Evolutionary conservation across 2,888 invertebrate species (phyloP), one percentile per base, ranked within the genome.

Genomic region (Odontocerum albicorne): DNA sequence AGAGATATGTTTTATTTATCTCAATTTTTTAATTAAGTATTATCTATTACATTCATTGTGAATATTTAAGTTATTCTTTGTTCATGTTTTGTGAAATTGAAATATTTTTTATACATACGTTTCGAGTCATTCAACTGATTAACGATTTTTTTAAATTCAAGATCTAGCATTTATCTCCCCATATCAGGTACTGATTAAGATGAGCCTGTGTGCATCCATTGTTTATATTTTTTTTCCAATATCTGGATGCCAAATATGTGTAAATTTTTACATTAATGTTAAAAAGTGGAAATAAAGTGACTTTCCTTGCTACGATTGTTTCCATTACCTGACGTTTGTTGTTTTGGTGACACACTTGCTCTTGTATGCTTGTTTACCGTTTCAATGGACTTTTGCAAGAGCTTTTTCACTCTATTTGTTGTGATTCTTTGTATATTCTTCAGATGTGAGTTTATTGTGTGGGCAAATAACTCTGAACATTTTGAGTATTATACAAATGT

Each of bases 311-410:
- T 62, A 61, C 63, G 62, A 64, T 66, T 72, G 71, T 71, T 75
- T 77, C 73, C 75, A 74, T 75, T 77, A 72, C 72, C 77, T 75
- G 77, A 77, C 77, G 77, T 74, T 72, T 74, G 72, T 69, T 72
- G 76, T 72, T 73, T 73, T 73, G 77, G 77, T 75, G 77, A 74
- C 76, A 75, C 72, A 62, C 69, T 72, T 71, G 66, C 66, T 65
- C 74, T 75, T 74, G 71, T 73, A 75, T 78, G 78, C 76, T 76
- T 73, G 73, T 66, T 64, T 51, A 22, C 27, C 27, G 10, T 27
- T 27, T 10, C 17, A 40, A 16, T 35, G 35, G 35, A 7, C 6
- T 35, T 13, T 13, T 4, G 4, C 35, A 4, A 8, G 35, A 13
- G 10, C 13, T 4, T 35, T 13, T 40, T 21, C 19, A 4, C 4